Base-by-base conservation (phyloP, 2,888 invertebrate species). In the Myopa testacea region DNA sequence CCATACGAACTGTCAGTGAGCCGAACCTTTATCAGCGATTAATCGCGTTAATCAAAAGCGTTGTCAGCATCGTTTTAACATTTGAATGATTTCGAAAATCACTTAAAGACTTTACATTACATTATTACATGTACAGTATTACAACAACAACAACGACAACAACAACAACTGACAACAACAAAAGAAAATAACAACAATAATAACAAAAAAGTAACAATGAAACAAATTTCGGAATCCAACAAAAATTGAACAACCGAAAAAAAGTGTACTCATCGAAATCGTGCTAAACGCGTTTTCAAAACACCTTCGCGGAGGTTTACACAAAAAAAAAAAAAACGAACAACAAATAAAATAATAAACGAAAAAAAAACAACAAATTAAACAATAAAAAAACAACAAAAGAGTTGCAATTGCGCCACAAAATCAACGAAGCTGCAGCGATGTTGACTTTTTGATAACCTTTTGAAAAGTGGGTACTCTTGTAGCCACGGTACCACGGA, bases 31-130 rank as follows among this genome's bases (percentile, higher is more conserved):
- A 86, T 87, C 88, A 84, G 84, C 85, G 86, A 87, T 87, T 87
- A 87, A 87, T 87, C 87, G 87, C 85, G 86, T 86, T 86, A 85
- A 87, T 85, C 85, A 85, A 87, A 86, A 84, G 87, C 84, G 85
- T 87, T 87, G 88, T 87, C 87, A 87, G 86, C 87, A 82, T 86
- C 86, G 85, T 84, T 87, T 87, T 85, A 85, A 81, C 68, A 67
- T 60, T 79, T 78, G 71, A 75, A 73, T 52, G 52, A 77, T 73
- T 79, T 68, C 72, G 50, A 80, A 79, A 75, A 63, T 73, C 63
- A 73, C 73, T 73, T 73, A 73, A 73, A 63, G 16, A 40, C 62
- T 62, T 37, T 58, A 37, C 10, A 8, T 26, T 14, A 69, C 40
- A 45, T 26, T 37, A 14, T 63, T 12, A 69, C 4, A 69, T 16